Percentiles rank a stretch among this genome's conserved stretches.
Evolutionary conservation across 2,797 vertebrate genomes (phyloP).

Genomic region (Phataginus tetradactyla): DNA sequence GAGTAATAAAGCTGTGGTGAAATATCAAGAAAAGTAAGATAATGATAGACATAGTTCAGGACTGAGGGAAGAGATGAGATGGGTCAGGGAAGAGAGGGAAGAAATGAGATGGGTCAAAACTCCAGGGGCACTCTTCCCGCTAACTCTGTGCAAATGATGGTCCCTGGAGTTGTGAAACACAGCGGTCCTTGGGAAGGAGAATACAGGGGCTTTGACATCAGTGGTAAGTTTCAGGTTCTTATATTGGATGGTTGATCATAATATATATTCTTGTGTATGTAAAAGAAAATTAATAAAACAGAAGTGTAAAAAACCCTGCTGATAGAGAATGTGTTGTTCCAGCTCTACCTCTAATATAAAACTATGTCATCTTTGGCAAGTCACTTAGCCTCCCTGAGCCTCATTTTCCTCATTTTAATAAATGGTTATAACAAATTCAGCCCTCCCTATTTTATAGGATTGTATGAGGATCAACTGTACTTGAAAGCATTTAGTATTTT

Average conservation of each 20-base stretch:
- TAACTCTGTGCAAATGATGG: not conserved
- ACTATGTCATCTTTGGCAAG: conserved; percentile 64
- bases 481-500: conserved; percentile 51
- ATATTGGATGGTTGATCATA: not conserved
- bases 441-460: conserved; percentile 61
- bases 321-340: not conserved
- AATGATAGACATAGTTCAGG: not conserved
- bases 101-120: not conserved
- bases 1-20: not conserved
- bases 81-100: not conserved
- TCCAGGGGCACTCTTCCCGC: not conserved
- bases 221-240: not conserved
- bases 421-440: conserved; percentile 51
- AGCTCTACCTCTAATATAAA: not conserved
- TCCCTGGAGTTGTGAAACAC: not conserved
- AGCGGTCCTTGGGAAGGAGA: not conserved
- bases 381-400: not conserved
- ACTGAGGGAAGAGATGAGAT: not conserved
- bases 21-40: not conserved
- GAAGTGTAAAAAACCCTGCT: not conserved
- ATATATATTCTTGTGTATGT: not conserved
- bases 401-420: conserved; percentile 56
- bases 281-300: conserved; percentile 42
- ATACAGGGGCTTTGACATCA: not conserved
- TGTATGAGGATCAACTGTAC: conserved; percentile 64